A percentile compares a stretch with the other conserved stretches of the same genome.
Evolutionary conservation across 2,113 vertebrate species (phyloP).

Genomic region (Caretta caretta): DNA sequence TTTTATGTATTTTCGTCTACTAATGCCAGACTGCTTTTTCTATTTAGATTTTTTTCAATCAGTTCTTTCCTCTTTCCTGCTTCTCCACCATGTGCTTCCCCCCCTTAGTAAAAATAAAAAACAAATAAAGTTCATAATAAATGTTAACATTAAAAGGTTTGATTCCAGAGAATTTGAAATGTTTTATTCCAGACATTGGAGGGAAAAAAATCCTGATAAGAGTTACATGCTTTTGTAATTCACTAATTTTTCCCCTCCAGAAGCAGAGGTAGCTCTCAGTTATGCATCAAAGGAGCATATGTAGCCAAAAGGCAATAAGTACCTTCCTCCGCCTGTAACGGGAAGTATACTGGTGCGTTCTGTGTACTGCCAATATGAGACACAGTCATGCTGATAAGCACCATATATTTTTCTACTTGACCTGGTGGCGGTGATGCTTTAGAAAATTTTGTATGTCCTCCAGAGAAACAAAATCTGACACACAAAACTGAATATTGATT

Average conservation of each 20-base stretch:
- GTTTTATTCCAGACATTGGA: neutral
- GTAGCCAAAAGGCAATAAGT: neutral
- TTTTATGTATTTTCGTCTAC: neutral
- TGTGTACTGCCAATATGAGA: neutral
- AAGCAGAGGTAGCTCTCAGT: neutral
- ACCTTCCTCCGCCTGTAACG: neutral
- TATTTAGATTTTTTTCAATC: neutral
- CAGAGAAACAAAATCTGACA: neutral
- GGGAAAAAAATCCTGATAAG: neutral
- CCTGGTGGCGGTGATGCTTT: neutral
- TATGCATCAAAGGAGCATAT: neutral
- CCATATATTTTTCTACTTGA: neutral
- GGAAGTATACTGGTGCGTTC: neutral
- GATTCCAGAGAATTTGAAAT: neutral
- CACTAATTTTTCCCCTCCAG: slow-evolving; percentile 12
- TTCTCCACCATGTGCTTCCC: fast-evolving
- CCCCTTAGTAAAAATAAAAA: fast-evolving
- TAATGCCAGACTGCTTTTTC: neutral
- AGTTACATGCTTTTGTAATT: neutral
- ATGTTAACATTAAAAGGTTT: neutral
- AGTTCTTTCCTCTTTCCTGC: neutral
- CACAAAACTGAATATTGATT: neutral
- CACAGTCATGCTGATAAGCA: neutral
- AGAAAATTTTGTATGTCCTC: neutral
- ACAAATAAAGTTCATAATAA: neutral